These are phyloP conservation scores for Xiphydria camelus DNA, from an alignment of 2,888 invertebrate genomes.

Conservation along the genomic window DNA sequence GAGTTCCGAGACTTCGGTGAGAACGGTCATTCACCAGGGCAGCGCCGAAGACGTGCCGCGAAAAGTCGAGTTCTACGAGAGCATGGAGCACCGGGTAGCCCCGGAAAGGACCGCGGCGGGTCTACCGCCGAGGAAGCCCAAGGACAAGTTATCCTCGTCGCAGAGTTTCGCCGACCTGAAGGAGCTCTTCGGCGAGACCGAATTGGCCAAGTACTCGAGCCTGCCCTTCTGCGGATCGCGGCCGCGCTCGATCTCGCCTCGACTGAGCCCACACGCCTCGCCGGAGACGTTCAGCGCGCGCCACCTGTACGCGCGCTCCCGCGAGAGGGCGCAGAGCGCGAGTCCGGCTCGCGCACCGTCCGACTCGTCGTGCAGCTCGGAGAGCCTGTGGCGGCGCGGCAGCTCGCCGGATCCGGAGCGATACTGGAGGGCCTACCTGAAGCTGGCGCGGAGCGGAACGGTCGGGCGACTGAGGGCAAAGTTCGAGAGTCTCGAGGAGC, in stretches of 20 bases:
- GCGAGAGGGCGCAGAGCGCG: slow-evolving; percentile 48
- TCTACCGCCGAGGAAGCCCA: slow-evolving; percentile 18
- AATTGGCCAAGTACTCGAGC: slow-evolving; percentile 64
- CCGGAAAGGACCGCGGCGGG: slow-evolving; percentile 31
- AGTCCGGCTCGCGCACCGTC: slow-evolving; percentile 55
- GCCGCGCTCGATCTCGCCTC: slow-evolving; percentile 29
- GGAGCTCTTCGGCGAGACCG: slow-evolving; percentile 80
- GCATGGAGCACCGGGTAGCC: slow-evolving; percentile 62
- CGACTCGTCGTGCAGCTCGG: slow-evolving; percentile 64
- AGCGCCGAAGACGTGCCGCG: slow-evolving; percentile 68
- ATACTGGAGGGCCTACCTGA: slow-evolving; percentile 71
- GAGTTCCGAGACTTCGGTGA: slow-evolving; percentile 73
- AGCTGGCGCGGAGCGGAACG: slow-evolving; percentile 75
- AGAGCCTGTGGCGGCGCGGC: slow-evolving; percentile 72
- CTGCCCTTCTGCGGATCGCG: slow-evolving; percentile 51
- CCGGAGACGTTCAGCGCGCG: slow-evolving; percentile 51
- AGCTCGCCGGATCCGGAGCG: slow-evolving; percentile 75
- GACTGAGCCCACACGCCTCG: slow-evolving; percentile 42
- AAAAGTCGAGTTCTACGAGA: slow-evolving; percentile 82
- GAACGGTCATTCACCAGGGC: slow-evolving; percentile 68
- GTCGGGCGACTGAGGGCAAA: slow-evolving; percentile 77
- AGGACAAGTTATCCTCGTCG: slow-evolving; percentile 60
- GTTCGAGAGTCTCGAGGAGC: slow-evolving; percentile 72
- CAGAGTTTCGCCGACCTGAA: slow-evolving; percentile 76
- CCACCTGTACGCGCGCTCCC: slow-evolving; percentile 59